Evolutionary conservation across 37 sponge, comb jelly and placozoan species (phyloP), one percentile per base, ranked within the genome.

Genomic region (Axinella damicornis): DNA sequence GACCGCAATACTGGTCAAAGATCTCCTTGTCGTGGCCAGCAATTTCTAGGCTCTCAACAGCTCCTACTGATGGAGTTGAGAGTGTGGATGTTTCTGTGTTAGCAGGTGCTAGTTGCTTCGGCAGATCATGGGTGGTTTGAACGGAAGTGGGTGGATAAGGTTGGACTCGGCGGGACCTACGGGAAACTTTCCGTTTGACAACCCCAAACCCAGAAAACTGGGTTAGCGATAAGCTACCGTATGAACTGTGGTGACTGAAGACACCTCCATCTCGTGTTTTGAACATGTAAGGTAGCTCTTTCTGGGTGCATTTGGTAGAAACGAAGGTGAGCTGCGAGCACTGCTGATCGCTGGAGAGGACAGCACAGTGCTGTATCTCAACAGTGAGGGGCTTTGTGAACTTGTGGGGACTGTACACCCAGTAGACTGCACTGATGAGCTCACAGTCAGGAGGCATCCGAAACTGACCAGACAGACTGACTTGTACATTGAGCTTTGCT

Each of bases 301-400:
- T 32, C 33, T 35, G 71, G 2, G 28, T 69, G 6, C 37, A 35
- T 6, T 5, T 21, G n/a, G 71, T 30, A 35, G 9, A 5, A 21
- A 69, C 71, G 15, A 69, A 69, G 71, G 36, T 31, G 21, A 69
- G 37, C 4, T 34, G 33, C 15, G 6, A 5, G 12, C 32, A 22
- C 71, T 69, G 71, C 21, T 69, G 34, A 69, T 69, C 32, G 4
- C 34, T n/a, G 5, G 71, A 21, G 32, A 69, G 27, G 2, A 11
- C 36, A 35, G 34, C 71, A 69, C 71, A 69, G 34, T 69, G 71
- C 37, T 69, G 71, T 31, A 69, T 69, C 34, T 69, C 32, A 30
- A 69, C 4, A 35, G 6, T 34, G 4, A 69, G 21, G 5, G 71
- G 71, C 37, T 69, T 34, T 21, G 37, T 21, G 11, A 69, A 36